These are phyloP conservation scores for Lycocorax pyrrhopterus DNA, from an alignment of 2,113 vertebrate species.

Conservation along the genomic window DNA sequence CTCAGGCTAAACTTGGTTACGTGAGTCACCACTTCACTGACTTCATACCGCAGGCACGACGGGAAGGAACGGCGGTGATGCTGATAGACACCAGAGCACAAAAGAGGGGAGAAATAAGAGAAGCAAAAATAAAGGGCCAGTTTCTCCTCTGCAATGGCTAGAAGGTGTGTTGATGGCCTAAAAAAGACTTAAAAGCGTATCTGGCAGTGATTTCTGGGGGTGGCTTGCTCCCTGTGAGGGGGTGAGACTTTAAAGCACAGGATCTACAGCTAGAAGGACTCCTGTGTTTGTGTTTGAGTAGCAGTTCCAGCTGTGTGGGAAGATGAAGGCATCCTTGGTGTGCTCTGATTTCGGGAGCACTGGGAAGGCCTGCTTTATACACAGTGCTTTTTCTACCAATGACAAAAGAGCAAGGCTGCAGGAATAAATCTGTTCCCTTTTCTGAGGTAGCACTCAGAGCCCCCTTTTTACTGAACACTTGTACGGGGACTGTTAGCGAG, in stretches of 20 bases:
- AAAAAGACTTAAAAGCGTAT: background rate
- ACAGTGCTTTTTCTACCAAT: fast-evolving
- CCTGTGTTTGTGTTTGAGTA: background rate
- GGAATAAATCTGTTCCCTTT: background rate
- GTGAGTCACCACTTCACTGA: background rate
- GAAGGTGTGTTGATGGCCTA: background rate
- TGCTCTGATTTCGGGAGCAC: background rate
- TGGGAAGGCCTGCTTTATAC: background rate
- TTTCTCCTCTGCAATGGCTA: background rate
- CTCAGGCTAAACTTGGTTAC: background rate
- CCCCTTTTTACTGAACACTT: background rate
- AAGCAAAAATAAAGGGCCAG: background rate
- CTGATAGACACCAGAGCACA: background rate
- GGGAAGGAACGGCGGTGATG: fast-evolving
- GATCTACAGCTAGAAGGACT: background rate
- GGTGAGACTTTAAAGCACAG: background rate
- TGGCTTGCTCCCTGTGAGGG: background rate
- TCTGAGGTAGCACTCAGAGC: background rate
- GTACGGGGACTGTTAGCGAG: fast-evolving
- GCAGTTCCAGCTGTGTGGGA: constrained; percentile 13
- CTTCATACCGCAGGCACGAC: background rate
- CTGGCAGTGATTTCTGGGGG: background rate
- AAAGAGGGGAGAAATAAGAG: background rate
- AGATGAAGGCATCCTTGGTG: background rate
- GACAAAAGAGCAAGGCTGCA: background rate